Base-by-base conservation (phyloP, 2,113 vertebrate genomes). In the Climacteris rufus region DNA sequence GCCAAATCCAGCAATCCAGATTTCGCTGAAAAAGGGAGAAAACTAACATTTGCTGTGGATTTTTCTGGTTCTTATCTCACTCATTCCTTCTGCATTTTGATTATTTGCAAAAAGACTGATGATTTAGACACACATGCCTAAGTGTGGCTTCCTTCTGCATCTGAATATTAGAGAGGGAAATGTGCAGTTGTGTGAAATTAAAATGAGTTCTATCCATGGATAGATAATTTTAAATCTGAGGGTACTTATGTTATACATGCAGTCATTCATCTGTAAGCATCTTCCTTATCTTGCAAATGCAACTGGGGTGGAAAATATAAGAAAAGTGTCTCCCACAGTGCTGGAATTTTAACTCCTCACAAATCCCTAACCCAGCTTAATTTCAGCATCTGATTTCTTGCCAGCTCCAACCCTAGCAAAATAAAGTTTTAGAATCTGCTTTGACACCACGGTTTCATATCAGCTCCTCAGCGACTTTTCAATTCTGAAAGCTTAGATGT, bases 221-320 rank as follows among this genome's bases (percentile, higher is more conserved):
- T 8, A 83, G 63, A 83, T 81, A 77, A 96, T 92, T 88, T 93
- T 66, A 92, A 94, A 90, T 88, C 54, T 39, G 50, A 77, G 50
- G 10, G 42, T 57, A 45, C 63, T 92, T 83, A 57, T 63, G 87
- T 86, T 86, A 66, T 74, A 70, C 42, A 47, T 64, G 40, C 45
- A 87, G 70, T 20, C 68, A 81, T 77, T 92, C 83, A 68, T 75
- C 83, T 89, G 80, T 64, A 47, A 93, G 64, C 21, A 9, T 66
- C 81, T 89, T 88, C 33, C 60, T 93, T 64, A 81, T 81, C 93
- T 92, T 84, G 21, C 24, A 91, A 94, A 59, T 47, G 30, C 60
- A 75, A 31, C 44, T 93, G 3, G 1, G 22, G 64, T 56, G 35
- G 27, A 92, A 95, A 95, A 91, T 40, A 31, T 7, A 77, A 71